These are phyloP conservation scores for Nesometra sesokonis DNA, from an alignment of 35 echinoderm and acorn worm species.

Conservation along the genomic window DNA sequence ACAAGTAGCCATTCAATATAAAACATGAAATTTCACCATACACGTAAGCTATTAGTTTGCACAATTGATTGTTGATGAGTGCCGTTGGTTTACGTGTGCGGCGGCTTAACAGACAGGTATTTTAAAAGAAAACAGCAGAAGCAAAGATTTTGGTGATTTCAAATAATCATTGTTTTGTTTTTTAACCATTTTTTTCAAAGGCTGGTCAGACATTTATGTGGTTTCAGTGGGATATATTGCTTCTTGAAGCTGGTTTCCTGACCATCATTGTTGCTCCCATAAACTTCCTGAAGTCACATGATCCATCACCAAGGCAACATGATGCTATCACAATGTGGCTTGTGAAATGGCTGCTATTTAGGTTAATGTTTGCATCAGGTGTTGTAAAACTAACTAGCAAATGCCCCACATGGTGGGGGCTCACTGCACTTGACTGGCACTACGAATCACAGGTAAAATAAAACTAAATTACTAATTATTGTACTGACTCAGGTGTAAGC, in stretches of 20 bases:
- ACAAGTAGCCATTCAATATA: too few relatives aligned
- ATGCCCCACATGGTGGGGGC: constrained; percentile 96
- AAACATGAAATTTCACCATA: too few relatives aligned
- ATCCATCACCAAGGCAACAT: constrained; percentile 21
- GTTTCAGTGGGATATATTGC: constrained; percentile 98
- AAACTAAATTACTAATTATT: too few relatives aligned
- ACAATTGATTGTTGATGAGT: too few relatives aligned
- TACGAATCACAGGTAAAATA: constrained; percentile 81
- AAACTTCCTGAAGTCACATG: constrained; percentile 50
- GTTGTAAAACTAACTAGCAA: constrained; percentile 81
- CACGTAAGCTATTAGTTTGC: too few relatives aligned
- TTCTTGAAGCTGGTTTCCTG: constrained; percentile 82
- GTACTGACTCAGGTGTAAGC: too few relatives aligned
- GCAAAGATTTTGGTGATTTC: too few relatives aligned
- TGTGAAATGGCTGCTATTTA: constrained; percentile 74
- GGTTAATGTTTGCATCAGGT: constrained; percentile 94
- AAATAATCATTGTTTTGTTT: too few relatives aligned
- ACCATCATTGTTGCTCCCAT: constrained; percentile 85
- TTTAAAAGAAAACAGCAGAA: too few relatives aligned
- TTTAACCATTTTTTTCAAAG: constrained; percentile 18
- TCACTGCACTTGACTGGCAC: constrained; percentile 87
- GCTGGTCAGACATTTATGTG: constrained; percentile 95
- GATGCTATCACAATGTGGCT: constrained; percentile 86
- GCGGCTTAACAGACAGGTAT: too few relatives aligned
- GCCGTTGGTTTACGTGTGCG: too few relatives aligned